Percentiles rank a stretch among this genome's conserved stretches.
Evolutionary conservation across 2,888 invertebrate species (phyloP).

Genomic region (Liposcelis brunnea): DNA sequence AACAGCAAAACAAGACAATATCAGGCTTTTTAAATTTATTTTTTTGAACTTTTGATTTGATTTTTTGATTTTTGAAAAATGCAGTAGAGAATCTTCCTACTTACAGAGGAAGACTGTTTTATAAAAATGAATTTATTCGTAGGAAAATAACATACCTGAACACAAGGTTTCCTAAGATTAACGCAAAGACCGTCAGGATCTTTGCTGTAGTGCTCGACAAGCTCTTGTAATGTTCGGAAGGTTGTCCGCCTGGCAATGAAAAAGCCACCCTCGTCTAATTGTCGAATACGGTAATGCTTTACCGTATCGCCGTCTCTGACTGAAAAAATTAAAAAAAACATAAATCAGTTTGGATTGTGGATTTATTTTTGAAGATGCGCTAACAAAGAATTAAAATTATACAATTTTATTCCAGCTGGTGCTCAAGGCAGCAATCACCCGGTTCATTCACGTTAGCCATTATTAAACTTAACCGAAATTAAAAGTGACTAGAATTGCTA

Average conservation of each 20-base stretch:
- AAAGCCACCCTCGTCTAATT: slow-evolving; percentile 96
- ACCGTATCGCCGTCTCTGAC: slow-evolving; percentile 98
- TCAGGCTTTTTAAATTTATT: no score
- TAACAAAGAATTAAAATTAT: no score
- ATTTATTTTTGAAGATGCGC: no score
- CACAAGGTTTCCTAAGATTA: slow-evolving; percentile 84
- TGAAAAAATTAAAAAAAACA: slow-evolving; percentile 25
- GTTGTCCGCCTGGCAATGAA: slow-evolving; percentile 97
- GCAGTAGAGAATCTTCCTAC: not conserved
- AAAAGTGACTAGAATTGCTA: no score
- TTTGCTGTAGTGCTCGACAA: slow-evolving; percentile 94
- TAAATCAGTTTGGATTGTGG: not conserved
- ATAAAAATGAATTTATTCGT: not conserved
- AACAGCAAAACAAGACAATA: not conserved
- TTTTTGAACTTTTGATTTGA: not conserved
- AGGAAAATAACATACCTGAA: slow-evolving; percentile 46
- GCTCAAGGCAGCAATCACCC: no score
- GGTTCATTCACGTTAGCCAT: no score
- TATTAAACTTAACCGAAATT: no score
- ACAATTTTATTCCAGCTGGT: no score
- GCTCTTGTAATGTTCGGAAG: slow-evolving; percentile 90
- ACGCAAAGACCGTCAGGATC: slow-evolving; percentile 98
- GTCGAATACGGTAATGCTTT: slow-evolving; percentile 97
- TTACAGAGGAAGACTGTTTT: not conserved
- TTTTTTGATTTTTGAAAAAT: no score